Percentiles rank a stretch among this genome's conserved stretches.
Conservation (phyloP, 1,140 invertebrate species). For the Apis cerana region DNA sequence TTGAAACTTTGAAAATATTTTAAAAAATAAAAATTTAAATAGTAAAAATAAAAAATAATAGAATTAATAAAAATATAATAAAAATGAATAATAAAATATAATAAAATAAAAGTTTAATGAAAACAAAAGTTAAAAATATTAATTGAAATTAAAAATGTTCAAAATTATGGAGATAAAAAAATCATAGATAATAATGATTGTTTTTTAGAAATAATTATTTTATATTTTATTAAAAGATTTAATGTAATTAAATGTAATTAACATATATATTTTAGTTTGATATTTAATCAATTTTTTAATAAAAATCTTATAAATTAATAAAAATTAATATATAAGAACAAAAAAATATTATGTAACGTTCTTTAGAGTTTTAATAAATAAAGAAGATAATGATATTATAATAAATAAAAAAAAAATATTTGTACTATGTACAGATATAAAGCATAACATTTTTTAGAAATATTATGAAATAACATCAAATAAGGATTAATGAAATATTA, state of each 20-base stretch:
- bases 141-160: neutral
- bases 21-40: conserved; percentile 54
- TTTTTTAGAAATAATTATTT: conserved; percentile 52
- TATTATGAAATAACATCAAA: no score
- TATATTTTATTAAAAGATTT: neutral
- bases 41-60: conserved; percentile 10
- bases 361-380: conserved; percentile 11
- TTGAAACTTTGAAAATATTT: conserved; percentile 65
- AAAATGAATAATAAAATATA: neutral
- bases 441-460: neutral
- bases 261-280: neutral
- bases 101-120: no score
- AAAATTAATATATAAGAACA: neutral
- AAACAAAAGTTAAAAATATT: neutral
- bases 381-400: conserved; percentile 19
- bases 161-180: conserved; percentile 10
- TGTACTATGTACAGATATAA: neutral
- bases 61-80: neutral
- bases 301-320: conserved; percentile 12
- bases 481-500: no score
- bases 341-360: neutral
- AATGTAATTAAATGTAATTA: neutral
- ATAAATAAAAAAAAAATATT: neutral
- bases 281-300: neutral
- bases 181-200: conserved; percentile 48